Conservation (phyloP, 1,140 invertebrate genomes). For the Phthorimaea operculella region DNA sequence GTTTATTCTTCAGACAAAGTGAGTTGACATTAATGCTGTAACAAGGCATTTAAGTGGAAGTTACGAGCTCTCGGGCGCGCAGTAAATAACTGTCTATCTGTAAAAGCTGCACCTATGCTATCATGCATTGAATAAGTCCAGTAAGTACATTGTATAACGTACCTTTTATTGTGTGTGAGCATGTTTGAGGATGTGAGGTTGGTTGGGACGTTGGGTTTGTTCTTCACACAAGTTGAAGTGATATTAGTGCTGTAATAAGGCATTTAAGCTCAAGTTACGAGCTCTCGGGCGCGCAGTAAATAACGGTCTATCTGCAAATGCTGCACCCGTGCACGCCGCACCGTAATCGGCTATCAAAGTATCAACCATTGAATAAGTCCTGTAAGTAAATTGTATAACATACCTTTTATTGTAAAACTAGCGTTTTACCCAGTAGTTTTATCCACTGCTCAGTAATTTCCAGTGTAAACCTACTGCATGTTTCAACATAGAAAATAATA, state of each 20-base stretch:
- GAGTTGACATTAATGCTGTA: constrained; percentile 17
- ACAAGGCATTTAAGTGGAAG: constrained; percentile 52
- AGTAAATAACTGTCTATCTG: constrained; percentile 54
- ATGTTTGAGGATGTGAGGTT: not conserved
- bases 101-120: constrained; percentile 20
- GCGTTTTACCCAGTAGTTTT: too few relatives aligned
- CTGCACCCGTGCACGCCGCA: constrained; percentile 15
- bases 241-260: constrained; percentile 29
- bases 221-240: constrained; percentile 13
- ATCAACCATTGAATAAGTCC: too few relatives aligned
- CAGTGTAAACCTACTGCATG: too few relatives aligned
- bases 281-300: constrained; percentile 38
- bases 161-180: too few relatives aligned
- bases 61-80: constrained; percentile 33
- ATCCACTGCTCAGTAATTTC: too few relatives aligned
- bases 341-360: too few relatives aligned
- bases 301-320: constrained; percentile 45
- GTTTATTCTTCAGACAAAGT: constrained; percentile 17
- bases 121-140: too few relatives aligned
- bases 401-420: too few relatives aligned
- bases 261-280: constrained; percentile 54
- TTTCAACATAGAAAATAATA: too few relatives aligned
- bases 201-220: constrained; percentile 18
- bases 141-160: too few relatives aligned
- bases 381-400: too few relatives aligned